Base-by-base conservation (phyloP, 2,797 vertebrate genomes). In the Pangasius djambal region DNA sequence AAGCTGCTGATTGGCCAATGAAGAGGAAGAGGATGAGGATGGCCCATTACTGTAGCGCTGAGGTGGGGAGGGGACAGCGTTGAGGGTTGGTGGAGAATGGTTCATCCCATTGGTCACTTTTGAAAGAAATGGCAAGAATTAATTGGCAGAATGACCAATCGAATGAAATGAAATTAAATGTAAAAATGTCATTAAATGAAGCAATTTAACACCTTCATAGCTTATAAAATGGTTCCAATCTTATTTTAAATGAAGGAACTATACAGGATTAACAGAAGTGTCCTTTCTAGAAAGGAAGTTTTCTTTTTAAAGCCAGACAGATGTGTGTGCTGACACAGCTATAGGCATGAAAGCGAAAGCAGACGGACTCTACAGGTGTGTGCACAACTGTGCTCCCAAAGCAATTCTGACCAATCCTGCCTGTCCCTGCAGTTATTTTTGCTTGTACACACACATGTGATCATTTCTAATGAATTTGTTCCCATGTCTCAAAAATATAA, bases 1-100 rank as follows among this genome's bases (percentile, higher is more conserved):
- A 90, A 99, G 97, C 94, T 99, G 98, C 93, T 99, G 99, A 95
- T 99, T 99, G 18, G 98, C 98, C 93, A 99, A 95, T 0, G 98
- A 98, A 2, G 98, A 99, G 28, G 98, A 99, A 5, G 98, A 99
- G 31, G 98, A 99, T 2, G 99, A 98, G 20, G 98, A 98, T 6
- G 99, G 98, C 16, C 98, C 98, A 0, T 98, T 99, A 97, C 98
- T 98, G 92, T 98, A 98, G 31, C 98, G 96, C 94, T 99, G 99
- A 16, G 99, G 99, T 0, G 99, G 98, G 63, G 99, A 99, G 0
- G 98, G 98, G 85, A 99, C 97, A 2, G 98, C 98, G 0, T 99
- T 99, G 90, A 99, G 94, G 0, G 97, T 98, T 0, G 99, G 98
- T 0, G 99, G 98, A 86, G 99, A 99, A 95, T 99, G 98, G 92